Base-by-base conservation (phyloP, 2,113 vertebrate genomes). In the Triplophysa dalaica region DNA sequence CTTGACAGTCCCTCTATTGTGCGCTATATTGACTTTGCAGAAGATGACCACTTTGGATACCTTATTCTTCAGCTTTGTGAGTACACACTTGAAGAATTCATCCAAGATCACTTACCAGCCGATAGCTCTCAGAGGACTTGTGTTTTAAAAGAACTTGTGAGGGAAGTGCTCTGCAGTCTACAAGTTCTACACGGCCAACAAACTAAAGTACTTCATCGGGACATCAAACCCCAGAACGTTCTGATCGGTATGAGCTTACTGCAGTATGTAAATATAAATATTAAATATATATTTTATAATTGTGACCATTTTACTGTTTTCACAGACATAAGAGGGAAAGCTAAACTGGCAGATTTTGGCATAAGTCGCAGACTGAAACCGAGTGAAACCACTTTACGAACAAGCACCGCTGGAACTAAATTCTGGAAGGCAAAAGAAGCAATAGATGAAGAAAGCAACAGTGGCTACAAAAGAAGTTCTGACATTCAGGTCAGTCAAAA, bases 171-270 rank as follows among this genome's bases (percentile, higher is more conserved):
- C 0, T 8, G 72, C 0, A 83, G 90, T 63, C 63, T 92, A 66
- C 72, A 1, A 0, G 85, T 84, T 11, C 87, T 92, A 81, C 90
- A 90, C 38, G 54, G 54, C 65, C 19, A 12, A 5, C 29, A 50
- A 2, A 82, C 83, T 45, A 84, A 65, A 56, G 85, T 90, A 61
- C 76, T 92, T 0, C 90, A 91, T 1, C 78, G 89, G 2, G 89
- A 92, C 73, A 81, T 92, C n/a, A 92, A 90, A 84, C 90, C 91
- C 4, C 89, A 89, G 75, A 92, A 91, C 43, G 84, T 92, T 77
- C 60, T 91, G 54, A 91, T 90, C 2, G 89, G 90, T 92, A 84
- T 81, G 83, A 70, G 2, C n/a, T 1, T 60, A 1, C 52, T 21
- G 26, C 13, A 16, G 33, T 10, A 21, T 38, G 19, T 29, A 29